These are phyloP conservation scores for Neoniphon sammara DNA, from an alignment of 2,797 vertebrate genomes.

Conservation along the genomic window DNA sequence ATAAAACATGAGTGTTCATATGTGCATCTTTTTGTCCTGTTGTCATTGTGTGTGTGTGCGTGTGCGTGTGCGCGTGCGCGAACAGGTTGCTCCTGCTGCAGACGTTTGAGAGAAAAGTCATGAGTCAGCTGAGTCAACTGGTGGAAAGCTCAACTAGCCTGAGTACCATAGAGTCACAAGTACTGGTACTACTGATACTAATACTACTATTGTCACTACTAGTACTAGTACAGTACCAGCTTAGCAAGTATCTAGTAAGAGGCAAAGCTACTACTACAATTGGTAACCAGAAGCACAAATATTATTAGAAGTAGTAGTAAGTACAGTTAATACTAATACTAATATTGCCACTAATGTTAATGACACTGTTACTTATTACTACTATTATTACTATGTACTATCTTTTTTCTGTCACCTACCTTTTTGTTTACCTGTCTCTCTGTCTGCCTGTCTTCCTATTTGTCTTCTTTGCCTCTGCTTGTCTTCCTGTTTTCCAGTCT, in stretches of 20 bases:
- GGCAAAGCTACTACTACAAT: too few relatives aligned
- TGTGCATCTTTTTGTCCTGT: too few relatives aligned
- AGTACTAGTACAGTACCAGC: too few relatives aligned
- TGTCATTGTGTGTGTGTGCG: background rate
- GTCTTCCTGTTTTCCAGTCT: background rate
- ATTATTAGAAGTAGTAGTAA: too few relatives aligned
- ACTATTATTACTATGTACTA: too few relatives aligned
- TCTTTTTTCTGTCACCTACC: too few relatives aligned
- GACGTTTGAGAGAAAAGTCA: constrained; percentile 79
- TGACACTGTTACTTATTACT: too few relatives aligned
- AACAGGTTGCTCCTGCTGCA: constrained; percentile 81
- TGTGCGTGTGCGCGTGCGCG: constrained; percentile 32
- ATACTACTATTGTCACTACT: background rate
- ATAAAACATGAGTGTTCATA: too few relatives aligned
- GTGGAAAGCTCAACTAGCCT: constrained; percentile 80
- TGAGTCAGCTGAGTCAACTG: constrained; percentile 81
- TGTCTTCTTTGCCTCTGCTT: background rate
- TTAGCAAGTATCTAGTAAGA: too few relatives aligned
- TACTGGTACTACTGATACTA: constrained; percentile 49
- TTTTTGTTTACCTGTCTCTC: background rate
- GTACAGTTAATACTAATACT: too few relatives aligned
- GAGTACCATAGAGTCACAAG: constrained; percentile 79
- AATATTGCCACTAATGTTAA: too few relatives aligned
- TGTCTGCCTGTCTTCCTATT: background rate
- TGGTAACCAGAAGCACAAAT: too few relatives aligned